Evolutionary conservation across 2,888 invertebrate genomes (phyloP), one percentile per base, ranked within the genome.

Genomic region (Sclerodermus sp.): DNA sequence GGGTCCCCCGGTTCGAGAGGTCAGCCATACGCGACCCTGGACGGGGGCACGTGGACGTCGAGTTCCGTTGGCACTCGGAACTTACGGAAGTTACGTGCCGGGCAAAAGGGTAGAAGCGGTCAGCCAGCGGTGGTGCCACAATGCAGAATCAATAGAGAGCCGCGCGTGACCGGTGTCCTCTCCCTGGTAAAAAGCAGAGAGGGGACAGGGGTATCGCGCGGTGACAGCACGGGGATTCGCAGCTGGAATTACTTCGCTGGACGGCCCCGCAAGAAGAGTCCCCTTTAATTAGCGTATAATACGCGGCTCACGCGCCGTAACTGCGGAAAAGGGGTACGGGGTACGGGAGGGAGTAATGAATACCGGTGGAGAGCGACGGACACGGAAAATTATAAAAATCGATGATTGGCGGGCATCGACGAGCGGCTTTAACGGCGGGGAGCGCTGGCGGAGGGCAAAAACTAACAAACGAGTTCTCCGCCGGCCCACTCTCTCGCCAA

Each of bases 361-460:
- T 32, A 18, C 40, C 5, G 14, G 34, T n/a, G 32, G 49, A 45
- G 47, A 42, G 49, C 37, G 34, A 16, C 45, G 43, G 57, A 51
- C 57, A 57, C 58, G 67, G 61, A 60, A 67, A 69, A 67, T 68
- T 61, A 60, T 53, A 69, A 69, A 69, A 69, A 68, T 68, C 62
- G 66, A 65, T 62, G 62, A 68, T 66, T 57, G 64, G 51, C 50
- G 41, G 38, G 43, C 38, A 41, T 46, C 42, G 44, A 29, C 16
- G 36, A 42, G 34, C 34, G 3, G 4, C 34, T 4, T 4, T 12
- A 34, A 34, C 12, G 14, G 10, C 34, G 34, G 31, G 6, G 6
- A 9, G 31, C 34, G 3, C 34, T 4, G 14, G 34, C 10, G 10
- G 51, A 61, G 51, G 45, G 47, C 64, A 68, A 67, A 71, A 71